A percentile compares a stretch with the other conserved stretches of the same genome.
phyloP scores from a whole-genome alignment of 2,113 vertebrate genomes.

The Cinclus mexicanus region DNA sequence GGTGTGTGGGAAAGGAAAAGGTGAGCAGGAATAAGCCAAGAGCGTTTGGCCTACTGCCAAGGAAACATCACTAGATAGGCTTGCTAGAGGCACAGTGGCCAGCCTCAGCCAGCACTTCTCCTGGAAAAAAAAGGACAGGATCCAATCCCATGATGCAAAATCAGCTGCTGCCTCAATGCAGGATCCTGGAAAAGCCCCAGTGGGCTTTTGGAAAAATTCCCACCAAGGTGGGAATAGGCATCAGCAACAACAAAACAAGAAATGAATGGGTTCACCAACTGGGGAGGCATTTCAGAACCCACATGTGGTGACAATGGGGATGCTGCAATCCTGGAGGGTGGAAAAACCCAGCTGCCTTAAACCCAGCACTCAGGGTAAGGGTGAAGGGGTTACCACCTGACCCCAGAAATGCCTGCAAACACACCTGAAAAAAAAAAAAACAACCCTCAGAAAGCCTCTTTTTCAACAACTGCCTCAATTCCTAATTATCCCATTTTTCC shows the following conservation, averaged over 20 bases:
- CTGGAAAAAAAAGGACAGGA: background rate
- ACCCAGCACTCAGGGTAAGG: background rate
- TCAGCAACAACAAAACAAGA: fast-evolving
- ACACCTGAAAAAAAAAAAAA: fast-evolving
- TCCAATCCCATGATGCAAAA: background rate
- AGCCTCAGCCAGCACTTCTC: background rate
- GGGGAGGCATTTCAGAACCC: background rate
- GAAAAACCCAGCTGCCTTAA: background rate
- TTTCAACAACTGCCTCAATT: background rate
- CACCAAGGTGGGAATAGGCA: background rate
- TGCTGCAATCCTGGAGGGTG: background rate
- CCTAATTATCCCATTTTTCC: background rate
- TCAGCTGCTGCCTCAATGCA: background rate
- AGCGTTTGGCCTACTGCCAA: background rate
- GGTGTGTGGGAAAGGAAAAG: background rate
- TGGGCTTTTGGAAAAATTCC: background rate
- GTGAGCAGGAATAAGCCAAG: background rate
- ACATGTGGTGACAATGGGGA: background rate
- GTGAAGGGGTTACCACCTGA: background rate
- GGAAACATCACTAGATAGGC: background rate
- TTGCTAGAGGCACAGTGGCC: background rate
- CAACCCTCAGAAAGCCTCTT: background rate
- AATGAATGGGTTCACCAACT: fast-evolving
- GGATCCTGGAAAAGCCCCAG: background rate
- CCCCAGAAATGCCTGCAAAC: background rate